Conservation (phyloP, 2,888 invertebrate species). For the Nipponacmea schrenckii region DNA sequence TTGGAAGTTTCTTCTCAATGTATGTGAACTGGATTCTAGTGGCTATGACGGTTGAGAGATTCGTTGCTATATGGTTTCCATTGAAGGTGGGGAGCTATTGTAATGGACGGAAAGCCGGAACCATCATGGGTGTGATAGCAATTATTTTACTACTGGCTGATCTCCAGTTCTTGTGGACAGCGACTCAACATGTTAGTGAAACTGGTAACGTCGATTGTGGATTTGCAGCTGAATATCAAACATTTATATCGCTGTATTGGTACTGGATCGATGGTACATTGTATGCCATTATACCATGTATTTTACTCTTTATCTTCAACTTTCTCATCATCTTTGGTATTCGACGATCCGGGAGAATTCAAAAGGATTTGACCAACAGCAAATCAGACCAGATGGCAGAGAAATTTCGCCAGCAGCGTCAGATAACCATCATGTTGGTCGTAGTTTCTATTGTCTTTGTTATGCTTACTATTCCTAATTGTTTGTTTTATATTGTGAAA, state of each 20-base stretch:
- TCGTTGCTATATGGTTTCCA: constrained; percentile 59
- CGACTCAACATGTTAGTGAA: constrained; percentile 28
- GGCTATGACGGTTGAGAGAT: constrained; percentile 55
- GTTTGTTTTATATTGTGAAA: constrained; percentile 46
- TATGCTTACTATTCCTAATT: constrained; percentile 50
- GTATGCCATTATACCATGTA: constrained; percentile 47
- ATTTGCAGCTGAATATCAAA: constrained; percentile 27
- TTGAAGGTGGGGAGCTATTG: constrained; percentile 41
- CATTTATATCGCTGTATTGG: constrained; percentile 43
- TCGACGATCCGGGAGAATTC: constrained; percentile 28
- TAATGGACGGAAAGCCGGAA: constrained; percentile 37
- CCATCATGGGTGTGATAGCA: constrained; percentile 31
- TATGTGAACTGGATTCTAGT: constrained; percentile 60
- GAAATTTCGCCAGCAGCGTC: constrained; percentile 45
- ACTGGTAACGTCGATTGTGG: constrained; percentile 24
- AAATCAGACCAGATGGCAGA: constrained; percentile 38
- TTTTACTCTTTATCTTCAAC: constrained; percentile 46
- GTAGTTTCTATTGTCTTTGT: constrained; percentile 49
- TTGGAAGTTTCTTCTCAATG: constrained; percentile 46
- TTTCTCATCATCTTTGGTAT: constrained; percentile 44
- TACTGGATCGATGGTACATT: constrained; percentile 53
- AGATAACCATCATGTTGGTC: constrained; percentile 54
- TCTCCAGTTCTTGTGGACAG: constrained; percentile 42
- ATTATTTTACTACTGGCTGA: constrained; percentile 37
- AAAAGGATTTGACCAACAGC: constrained; percentile 38